Evolutionary conservation across 1,140 invertebrate genomes (phyloP).

Genomic region (Sipha flava): DNA sequence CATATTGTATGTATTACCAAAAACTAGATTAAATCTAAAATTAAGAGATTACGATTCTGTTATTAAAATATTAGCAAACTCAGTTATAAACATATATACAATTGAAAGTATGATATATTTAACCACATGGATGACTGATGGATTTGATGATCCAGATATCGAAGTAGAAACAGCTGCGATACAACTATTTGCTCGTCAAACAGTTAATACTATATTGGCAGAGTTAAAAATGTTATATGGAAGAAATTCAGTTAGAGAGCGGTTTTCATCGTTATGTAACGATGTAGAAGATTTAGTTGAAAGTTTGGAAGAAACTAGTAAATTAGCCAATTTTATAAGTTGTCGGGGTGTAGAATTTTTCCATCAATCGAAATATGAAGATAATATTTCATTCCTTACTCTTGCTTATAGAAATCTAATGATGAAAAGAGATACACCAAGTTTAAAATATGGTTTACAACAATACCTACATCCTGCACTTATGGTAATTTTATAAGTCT

Average conservation of each 20-base stretch:
- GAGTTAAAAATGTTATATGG: conserved; percentile 12
- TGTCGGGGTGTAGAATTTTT: not conserved
- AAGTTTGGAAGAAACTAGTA: not conserved
- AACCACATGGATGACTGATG: conserved; percentile 36
- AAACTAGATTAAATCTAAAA: conserved; percentile 13
- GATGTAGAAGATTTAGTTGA: not conserved
- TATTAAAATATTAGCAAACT: conserved; percentile 28
- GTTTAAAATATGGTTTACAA: conserved; percentile 1
- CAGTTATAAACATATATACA: conserved; percentile 34
- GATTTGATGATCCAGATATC: conserved; percentile 58
- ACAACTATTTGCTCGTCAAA: conserved; percentile 50
- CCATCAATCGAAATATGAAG: not conserved
- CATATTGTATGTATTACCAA: not conserved
- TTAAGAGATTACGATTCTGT: conserved; percentile 28
- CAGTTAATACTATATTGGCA: not conserved
- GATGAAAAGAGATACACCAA: conserved; percentile 10
- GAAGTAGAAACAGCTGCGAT: conserved; percentile 70
- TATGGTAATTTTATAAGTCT: not conserved
- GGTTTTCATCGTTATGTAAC: not conserved
- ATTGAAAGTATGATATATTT: conserved; percentile 38
- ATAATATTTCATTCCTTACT: not conserved
- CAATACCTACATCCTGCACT: conserved; percentile 8
- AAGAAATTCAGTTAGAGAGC: not conserved
- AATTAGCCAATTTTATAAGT: not conserved
- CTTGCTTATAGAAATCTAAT: not conserved